These are phyloP conservation scores for Apomyelois bistriatella DNA, from an alignment of 2,888 invertebrate genomes.

Conservation along the genomic window DNA sequence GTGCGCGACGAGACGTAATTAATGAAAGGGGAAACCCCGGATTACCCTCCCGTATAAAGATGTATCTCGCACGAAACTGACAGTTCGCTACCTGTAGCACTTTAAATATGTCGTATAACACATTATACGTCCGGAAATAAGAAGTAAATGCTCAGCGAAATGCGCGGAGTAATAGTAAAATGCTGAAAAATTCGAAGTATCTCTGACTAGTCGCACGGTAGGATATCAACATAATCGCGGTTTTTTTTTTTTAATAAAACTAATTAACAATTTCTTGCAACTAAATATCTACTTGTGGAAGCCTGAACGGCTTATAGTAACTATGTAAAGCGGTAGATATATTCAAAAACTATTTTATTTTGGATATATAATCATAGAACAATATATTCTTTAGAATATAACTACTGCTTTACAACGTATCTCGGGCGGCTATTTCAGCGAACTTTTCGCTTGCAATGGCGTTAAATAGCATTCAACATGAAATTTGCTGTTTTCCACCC, in stretches of 20 bases:
- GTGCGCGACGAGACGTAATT: conserved; percentile 21
- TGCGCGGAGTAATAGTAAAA: conserved; percentile 41
- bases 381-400: neutral
- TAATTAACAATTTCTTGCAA: conserved; percentile 50
- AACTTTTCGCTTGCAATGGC: no score
- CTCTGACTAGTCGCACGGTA: conserved; percentile 36
- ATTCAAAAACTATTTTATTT: neutral
- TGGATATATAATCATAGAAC: neutral
- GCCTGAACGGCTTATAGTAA: neutral
- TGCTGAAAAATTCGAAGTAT: conserved; percentile 39
- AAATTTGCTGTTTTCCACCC: no score
- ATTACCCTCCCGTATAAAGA: neutral
- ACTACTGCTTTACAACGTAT: neutral
- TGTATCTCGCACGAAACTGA: neutral
- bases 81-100: neutral
- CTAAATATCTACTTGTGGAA: neutral
- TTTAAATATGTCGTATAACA: conserved; percentile 40
- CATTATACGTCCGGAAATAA: conserved; percentile 8
- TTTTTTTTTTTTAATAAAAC: conserved; percentile 41
- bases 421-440: no score
- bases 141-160: conserved; percentile 59
- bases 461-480: no score
- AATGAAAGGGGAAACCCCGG: no score
- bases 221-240: conserved; percentile 30
- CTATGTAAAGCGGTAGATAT: neutral